phyloP scores from a whole-genome alignment of 2,113 vertebrate species.

The Calidris pygmaea region DNA sequence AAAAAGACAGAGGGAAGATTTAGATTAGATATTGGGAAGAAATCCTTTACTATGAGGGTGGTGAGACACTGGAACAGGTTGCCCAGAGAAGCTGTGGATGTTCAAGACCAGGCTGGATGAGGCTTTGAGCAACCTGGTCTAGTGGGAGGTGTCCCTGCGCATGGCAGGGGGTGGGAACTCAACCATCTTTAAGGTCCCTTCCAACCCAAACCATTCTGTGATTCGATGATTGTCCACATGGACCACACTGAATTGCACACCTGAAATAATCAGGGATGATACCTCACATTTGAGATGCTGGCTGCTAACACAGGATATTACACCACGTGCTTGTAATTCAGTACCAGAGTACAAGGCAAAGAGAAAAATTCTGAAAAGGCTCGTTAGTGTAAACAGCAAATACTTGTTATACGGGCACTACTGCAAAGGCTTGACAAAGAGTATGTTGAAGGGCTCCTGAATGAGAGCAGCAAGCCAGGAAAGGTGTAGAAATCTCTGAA shows the following conservation, averaged over 20 bases:
- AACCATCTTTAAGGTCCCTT: too few species aligned
- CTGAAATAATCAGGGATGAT: neutral
- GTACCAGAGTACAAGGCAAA: neutral
- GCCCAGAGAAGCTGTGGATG: too few species aligned
- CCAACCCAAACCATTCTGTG: too few species aligned
- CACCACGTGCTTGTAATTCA: neutral
- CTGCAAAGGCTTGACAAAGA: neutral
- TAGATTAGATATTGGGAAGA: too few species aligned
- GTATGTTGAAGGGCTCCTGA: neutral
- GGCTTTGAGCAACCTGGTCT: too few species aligned
- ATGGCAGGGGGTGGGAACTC: too few species aligned
- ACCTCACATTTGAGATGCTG: neutral
- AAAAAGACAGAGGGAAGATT: too few species aligned
- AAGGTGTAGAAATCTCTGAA: neutral
- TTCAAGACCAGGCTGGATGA: too few species aligned
- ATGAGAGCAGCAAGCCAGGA: neutral
- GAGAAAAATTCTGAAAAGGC: neutral
- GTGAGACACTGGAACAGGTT: too few species aligned
- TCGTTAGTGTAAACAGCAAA: neutral
- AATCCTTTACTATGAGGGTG: too few species aligned
- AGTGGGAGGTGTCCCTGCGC: too few species aligned
- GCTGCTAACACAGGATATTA: neutral
- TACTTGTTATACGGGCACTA: fast-evolving
- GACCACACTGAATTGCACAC: neutral
- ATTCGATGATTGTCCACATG: neutral